Conservation (phyloP, 30 jellyfish, hydroid and myxozoan genomes). For the Hydra vulgaris region DNA sequence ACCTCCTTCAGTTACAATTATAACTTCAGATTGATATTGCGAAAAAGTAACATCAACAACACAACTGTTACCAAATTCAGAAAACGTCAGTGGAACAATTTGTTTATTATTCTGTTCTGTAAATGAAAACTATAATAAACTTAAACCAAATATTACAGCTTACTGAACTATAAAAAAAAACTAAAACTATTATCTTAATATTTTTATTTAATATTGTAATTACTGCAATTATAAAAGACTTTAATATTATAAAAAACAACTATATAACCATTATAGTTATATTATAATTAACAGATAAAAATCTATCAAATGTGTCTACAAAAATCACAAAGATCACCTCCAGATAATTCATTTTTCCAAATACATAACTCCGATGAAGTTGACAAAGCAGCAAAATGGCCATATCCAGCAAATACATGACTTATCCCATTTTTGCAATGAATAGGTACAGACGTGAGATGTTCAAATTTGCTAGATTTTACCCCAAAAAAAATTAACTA, state of each 20-base stretch:
- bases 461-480: conserved; percentile 8
- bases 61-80: conserved; percentile 23
- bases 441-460: conserved; percentile 9
- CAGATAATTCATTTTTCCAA: conserved; percentile 15
- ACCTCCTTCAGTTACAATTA: conserved; percentile 34
- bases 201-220: not conserved
- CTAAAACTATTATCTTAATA: not conserved
- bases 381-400: conserved; percentile 14
- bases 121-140: not conserved
- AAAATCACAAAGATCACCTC: too few species aligned
- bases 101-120: conserved; percentile 39
- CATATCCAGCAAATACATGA: conserved; percentile 26
- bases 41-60: conserved; percentile 64
- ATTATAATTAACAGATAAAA: too few species aligned
- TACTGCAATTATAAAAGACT: too few species aligned
- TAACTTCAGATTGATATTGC: conserved; percentile 29
- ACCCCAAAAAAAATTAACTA: not conserved
- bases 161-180: not conserved
- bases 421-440: not conserved
- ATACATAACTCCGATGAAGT: conserved; percentile 10
- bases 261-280: not conserved
- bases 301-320: too few species aligned
- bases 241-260: too few species aligned
- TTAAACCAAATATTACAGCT: not conserved
- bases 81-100: conserved; percentile 35